Conservation (phyloP, 2,113 vertebrate genomes). For the Pangasianodon hypophthalmus region DNA sequence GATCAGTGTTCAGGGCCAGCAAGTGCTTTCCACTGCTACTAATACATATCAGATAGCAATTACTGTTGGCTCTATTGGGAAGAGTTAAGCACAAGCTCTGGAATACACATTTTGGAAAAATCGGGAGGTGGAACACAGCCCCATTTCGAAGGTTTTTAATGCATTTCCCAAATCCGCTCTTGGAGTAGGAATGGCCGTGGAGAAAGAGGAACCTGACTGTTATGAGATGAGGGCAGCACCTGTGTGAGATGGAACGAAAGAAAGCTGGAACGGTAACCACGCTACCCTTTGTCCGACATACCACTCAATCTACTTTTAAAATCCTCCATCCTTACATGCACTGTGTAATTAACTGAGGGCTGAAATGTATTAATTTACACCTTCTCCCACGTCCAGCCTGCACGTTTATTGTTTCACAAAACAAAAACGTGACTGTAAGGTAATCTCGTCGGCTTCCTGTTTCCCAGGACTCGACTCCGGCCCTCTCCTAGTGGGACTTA, state of each 20-base stretch:
- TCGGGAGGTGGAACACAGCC: slow-evolving; percentile 29
- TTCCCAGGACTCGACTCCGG: slow-evolving; percentile 64
- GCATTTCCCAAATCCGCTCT: slow-evolving; percentile 47
- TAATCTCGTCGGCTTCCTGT: slow-evolving; percentile 52
- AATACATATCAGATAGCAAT: slow-evolving; percentile 43
- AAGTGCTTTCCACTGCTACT: slow-evolving; percentile 32
- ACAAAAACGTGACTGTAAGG: slow-evolving; percentile 58
- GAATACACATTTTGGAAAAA: slow-evolving; percentile 34
- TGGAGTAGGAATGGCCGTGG: slow-evolving; percentile 23
- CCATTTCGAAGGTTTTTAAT: slow-evolving; percentile 45
- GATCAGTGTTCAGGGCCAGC: slow-evolving; percentile 41
- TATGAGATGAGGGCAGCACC: slow-evolving; percentile 28
- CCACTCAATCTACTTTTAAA: neutral
- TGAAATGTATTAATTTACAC: slow-evolving; percentile 41
- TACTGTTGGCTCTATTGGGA: slow-evolving; percentile 25
- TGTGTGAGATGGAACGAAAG: slow-evolving; percentile 20
- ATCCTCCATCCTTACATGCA: neutral
- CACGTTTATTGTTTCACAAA: slow-evolving; percentile 51
- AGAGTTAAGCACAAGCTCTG: slow-evolving; percentile 32
- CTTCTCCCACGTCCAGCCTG: slow-evolving; percentile 12
- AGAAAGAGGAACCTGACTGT: slow-evolving; percentile 26
- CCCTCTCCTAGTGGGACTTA: slow-evolving; percentile 72
- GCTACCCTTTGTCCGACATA: slow-evolving; percentile 13
- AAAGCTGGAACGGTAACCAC: neutral
- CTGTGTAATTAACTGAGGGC: slow-evolving; percentile 24